Evolutionary conservation across 92 coral and sea anemone species (phyloP).

Genomic region (Bergia sp.): DNA sequence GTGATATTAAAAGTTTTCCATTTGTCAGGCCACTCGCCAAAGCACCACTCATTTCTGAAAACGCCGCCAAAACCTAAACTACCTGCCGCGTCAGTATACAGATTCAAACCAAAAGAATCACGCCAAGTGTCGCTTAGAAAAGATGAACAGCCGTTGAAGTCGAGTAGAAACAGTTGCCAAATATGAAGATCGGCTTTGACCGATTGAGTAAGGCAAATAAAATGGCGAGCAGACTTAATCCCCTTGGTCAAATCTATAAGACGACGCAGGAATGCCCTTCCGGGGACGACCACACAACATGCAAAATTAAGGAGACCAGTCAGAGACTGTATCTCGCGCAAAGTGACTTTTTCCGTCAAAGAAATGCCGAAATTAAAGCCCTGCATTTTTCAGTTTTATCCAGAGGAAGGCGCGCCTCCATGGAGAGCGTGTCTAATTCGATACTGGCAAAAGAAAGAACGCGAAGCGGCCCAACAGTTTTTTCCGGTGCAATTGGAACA

Average conservation of each 20-base stretch:
- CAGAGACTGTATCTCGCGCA: constrained; percentile 32
- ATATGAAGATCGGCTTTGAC: constrained; percentile 28
- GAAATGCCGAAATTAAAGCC: not conserved
- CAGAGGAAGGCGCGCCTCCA: constrained; percentile 39
- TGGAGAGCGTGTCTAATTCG: constrained; percentile 44
- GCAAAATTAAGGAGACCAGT: constrained; percentile 43
- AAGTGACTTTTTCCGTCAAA: constrained; percentile 10
- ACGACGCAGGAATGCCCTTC: constrained; percentile 52
- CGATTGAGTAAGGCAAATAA: constrained; percentile 31
- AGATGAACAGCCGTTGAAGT: constrained; percentile 46
- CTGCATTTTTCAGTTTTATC: constrained; percentile 28
- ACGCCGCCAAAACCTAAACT: constrained; percentile 39
- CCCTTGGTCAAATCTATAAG: constrained; percentile 52
- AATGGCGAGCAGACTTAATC: constrained; percentile 36
- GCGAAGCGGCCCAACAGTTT: constrained; percentile 57
- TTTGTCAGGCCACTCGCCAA: constrained; percentile 38
- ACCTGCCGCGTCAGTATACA: constrained; percentile 45
- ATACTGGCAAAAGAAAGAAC: constrained; percentile 50
- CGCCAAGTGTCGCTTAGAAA: constrained; percentile 46
- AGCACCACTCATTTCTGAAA: constrained; percentile 47
- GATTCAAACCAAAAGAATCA: constrained; percentile 18
- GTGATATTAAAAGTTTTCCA: constrained; percentile 26
- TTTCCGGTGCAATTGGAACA: constrained; percentile 64
- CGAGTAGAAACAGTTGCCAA: constrained; percentile 42
- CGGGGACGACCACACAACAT: constrained; percentile 38